Percentiles rank a stretch among this genome's conserved stretches.
Evolutionary conservation across 2,113 vertebrate species (phyloP).

Genomic region (Pterophyllum scalare): DNA sequence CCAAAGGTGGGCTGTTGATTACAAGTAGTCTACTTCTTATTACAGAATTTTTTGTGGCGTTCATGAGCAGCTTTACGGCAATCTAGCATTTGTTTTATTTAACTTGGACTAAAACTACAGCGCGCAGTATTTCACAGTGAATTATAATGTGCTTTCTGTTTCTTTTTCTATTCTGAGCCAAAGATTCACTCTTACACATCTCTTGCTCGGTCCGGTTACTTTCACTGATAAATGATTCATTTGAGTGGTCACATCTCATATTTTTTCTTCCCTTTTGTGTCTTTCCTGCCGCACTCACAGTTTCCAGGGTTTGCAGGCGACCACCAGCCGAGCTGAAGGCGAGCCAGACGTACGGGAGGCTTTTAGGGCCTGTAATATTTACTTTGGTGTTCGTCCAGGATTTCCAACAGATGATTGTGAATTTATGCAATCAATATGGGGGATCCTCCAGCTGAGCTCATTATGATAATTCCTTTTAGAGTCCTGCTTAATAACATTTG

Average conservation of each 20-base stretch:
- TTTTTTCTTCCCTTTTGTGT: conserved; percentile 71
- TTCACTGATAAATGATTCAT: conserved; percentile 61
- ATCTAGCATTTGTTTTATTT: conserved; percentile 48
- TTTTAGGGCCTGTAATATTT: conserved; percentile 75
- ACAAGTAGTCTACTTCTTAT: conserved; percentile 35
- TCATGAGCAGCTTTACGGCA: conserved; percentile 25
- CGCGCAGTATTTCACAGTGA: conserved; percentile 36
- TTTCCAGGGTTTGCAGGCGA: conserved; percentile 46
- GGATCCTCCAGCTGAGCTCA: conserved; percentile 54
- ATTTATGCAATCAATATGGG: conserved; percentile 73
- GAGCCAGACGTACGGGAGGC: conserved; percentile 71
- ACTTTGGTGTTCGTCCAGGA: conserved; percentile 73
- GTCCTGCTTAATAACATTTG: conserved; percentile 46
- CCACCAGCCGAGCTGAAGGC: conserved; percentile 78
- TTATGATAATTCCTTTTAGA: conserved; percentile 31
- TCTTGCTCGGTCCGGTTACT: conserved; percentile 33
- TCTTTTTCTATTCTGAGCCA: not conserved
- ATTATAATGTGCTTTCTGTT: conserved; percentile 28
- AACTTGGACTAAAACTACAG: conserved; percentile 26
- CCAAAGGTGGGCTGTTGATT: conserved; percentile 28
- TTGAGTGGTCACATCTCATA: conserved; percentile 54
- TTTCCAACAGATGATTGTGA: conserved; percentile 68
- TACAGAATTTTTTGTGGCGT: conserved; percentile 47
- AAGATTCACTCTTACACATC: conserved; percentile 44
- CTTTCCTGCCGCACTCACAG: conserved; percentile 38